A percentile compares a stretch with the other conserved stretches of the same genome.
These are phyloP conservation scores for Phortica magna DNA, from an alignment of 2,888 invertebrate species.

Conservation along the genomic window DNA sequence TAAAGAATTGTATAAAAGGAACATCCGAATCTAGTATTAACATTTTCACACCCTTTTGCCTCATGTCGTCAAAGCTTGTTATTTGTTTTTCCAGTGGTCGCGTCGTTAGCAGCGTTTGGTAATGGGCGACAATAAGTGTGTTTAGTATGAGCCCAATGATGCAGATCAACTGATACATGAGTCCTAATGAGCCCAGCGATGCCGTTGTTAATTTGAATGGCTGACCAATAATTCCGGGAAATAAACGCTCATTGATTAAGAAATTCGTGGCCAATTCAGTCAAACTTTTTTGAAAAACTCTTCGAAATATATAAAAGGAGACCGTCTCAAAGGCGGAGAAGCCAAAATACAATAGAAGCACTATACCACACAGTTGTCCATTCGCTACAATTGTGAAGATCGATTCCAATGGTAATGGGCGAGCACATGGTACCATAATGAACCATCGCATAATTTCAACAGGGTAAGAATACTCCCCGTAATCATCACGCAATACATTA, in stretches of 20 bases:
- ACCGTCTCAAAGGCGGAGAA: no score
- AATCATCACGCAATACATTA: background rate
- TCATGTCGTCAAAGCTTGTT: background rate
- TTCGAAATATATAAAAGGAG: no score
- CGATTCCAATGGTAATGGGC: background rate
- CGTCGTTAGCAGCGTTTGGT: background rate
- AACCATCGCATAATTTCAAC: slow-evolving; percentile 29
- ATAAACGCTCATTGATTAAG: background rate
- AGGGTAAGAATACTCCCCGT: slow-evolving; percentile 35
- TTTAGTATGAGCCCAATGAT: background rate
- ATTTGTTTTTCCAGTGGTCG: background rate
- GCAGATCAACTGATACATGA: background rate
- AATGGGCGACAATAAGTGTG: background rate
- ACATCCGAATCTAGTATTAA: no score
- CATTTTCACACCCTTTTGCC: no score
- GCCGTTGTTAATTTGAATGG: background rate
- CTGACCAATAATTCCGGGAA: background rate
- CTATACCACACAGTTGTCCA: no score
- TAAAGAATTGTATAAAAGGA: no score
- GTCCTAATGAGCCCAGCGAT: background rate
- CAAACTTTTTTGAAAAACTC: no score
- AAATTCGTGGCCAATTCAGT: background rate
- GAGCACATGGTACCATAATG: slow-evolving; percentile 37
- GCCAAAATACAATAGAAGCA: no score
- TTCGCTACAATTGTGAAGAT: no score